Evolutionary conservation across 2,797 vertebrate species (phyloP), one percentile per base, ranked within the genome.

Genomic region (Huso huso): DNA sequence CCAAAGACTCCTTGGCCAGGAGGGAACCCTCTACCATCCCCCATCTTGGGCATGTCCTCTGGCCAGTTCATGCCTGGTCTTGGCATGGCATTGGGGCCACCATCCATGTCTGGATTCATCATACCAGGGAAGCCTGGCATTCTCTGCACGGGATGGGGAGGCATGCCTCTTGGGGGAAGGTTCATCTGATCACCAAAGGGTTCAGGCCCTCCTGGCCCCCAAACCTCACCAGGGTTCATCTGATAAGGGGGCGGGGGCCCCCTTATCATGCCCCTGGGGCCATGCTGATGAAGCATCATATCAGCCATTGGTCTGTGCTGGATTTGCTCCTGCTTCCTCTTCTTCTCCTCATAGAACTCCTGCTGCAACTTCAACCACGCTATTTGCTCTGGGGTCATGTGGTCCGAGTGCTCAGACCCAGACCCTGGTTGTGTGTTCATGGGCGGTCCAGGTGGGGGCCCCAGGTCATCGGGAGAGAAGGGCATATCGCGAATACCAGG

Each of bases 361-460:
- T 99, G 97, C 79, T 99, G 97, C 71, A 99, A 79, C 77, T 99
- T 99, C 64, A 99, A 83, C 97, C 97, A 99, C 0, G 97, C 97
- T 73, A 99, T 93, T 79, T 99, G 97, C 81, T 99, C 96, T 0
- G 97, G 96, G 65, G 95, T 98, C 95, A 99, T 97, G 66, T 99
- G 96, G 74, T 99, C 96, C 64, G 95, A 85, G 48, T 95, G 95
- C 74, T 93, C 96, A 6, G 87, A 88, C 76, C 90, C 37, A 13
- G 53, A 84, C 76, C 90, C 91, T 8, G 89, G 74, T 76, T 91
- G 92, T 8, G 90, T 86, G 81, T 89, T 93, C 86, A 93, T 83
- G 65, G 90, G 81, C 23, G 93, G 94, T 74, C 93, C 88, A 53
- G 89, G 88, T 72, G 95, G 93, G 61, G 94, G 93, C 64, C 92